A percentile compares a stretch with the other conserved stretches of the same genome.
Conservation (phyloP, 2,797 vertebrate species). For the Gymnodraco acuticeps region DNA sequence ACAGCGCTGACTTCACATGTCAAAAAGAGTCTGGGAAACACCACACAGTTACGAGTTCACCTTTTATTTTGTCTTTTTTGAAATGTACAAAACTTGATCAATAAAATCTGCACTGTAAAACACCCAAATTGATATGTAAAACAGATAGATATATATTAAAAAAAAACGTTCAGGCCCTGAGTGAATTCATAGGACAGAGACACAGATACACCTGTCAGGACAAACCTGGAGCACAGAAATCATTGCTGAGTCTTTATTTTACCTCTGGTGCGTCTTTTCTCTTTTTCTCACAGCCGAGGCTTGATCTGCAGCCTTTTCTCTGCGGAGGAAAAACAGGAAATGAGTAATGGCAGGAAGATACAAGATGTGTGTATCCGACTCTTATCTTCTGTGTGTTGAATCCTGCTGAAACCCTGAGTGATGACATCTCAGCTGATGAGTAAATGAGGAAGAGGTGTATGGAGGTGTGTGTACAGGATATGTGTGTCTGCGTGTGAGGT, state of each 20-base stretch:
- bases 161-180: constrained; percentile 57
- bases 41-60: not conserved
- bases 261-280: constrained; percentile 5
- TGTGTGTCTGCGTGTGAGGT: constrained; percentile 15
- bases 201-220: constrained; percentile 33
- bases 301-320: constrained; percentile 81
- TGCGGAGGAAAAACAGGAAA: constrained; percentile 39
- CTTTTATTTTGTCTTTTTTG: constrained; percentile 46
- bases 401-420: constrained; percentile 65
- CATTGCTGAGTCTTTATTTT: not conserved
- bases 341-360: constrained; percentile 20
- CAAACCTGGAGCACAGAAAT: constrained; percentile 44
- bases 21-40: constrained; percentile 29
- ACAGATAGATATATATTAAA: not conserved
- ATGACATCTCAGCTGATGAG: constrained; percentile 75
- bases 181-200: constrained; percentile 28
- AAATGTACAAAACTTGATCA: constrained; percentile 58
- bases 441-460: constrained; percentile 73
- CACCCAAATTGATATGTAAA: constrained; percentile 29
- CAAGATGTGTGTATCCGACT: not conserved
- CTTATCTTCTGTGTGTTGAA: constrained; percentile 9
- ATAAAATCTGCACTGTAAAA: constrained; percentile 40
- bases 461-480: constrained; percentile 18
- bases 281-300: constrained; percentile 64
- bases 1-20: not conserved